phyloP scores from a whole-genome alignment of 92 coral and sea anemone genomes.

The Epizoanthus stellaris region DNA sequence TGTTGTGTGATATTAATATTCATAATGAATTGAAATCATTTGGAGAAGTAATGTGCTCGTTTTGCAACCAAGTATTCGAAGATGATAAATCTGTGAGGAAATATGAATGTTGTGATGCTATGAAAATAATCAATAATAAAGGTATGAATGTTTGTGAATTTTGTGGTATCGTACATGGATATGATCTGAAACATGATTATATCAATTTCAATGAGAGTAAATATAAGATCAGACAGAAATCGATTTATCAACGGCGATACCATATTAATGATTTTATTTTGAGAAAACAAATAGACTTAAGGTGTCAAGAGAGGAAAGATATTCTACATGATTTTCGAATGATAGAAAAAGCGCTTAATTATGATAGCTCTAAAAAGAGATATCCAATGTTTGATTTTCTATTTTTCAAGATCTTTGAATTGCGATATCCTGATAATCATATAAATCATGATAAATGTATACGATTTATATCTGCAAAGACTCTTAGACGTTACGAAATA shows the following conservation, averaged over 20 bases:
- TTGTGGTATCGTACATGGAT: constrained; percentile 28
- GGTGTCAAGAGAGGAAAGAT: neutral
- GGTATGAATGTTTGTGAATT: constrained; percentile 27
- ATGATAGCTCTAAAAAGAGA: too few relatives aligned
- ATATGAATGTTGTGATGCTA: constrained; percentile 28
- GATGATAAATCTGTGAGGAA: constrained; percentile 1
- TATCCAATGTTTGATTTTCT: too few relatives aligned
- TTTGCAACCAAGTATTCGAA: neutral
- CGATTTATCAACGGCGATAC: constrained; percentile 22
- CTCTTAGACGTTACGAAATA: too few relatives aligned
- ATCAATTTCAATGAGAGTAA: constrained; percentile 29
- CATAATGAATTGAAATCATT: constrained; percentile 6
- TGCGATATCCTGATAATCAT: too few relatives aligned
- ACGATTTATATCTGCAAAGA: too few relatives aligned
- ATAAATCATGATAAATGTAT: too few relatives aligned
- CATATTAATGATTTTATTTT: neutral
- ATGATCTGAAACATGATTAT: neutral
- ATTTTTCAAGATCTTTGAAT: too few relatives aligned
- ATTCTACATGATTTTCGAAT: too few relatives aligned
- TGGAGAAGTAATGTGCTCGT: neutral
- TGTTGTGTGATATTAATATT: constrained; percentile 6
- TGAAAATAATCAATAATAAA: neutral
- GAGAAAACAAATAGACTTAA: neutral
- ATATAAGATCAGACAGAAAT: neutral
- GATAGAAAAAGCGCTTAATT: too few relatives aligned